Conservation (phyloP, 1,140 invertebrate species). For the Drosophila setifemur region DNA sequence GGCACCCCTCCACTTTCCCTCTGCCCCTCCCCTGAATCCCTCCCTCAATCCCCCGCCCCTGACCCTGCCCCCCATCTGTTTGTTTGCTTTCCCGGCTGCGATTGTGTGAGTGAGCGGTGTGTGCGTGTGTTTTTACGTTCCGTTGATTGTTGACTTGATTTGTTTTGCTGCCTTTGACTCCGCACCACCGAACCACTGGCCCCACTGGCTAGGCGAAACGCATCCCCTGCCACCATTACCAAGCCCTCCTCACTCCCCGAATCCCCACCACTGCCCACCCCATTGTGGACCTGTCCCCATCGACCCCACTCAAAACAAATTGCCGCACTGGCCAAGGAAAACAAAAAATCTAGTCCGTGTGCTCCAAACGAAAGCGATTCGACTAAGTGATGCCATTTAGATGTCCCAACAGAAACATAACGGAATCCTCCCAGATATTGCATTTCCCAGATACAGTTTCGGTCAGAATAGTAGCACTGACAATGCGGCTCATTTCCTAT, state of each 20-base stretch:
- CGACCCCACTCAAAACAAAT: constrained; percentile 79
- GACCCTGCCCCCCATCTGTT: background rate
- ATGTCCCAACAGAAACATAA: background rate
- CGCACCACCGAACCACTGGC: constrained; percentile 9
- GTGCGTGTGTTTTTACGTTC: constrained; percentile 47
- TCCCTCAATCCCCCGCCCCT: background rate
- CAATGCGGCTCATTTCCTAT: too few species aligned
- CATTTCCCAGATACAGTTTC: background rate
- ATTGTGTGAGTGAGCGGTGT: constrained; percentile 31
- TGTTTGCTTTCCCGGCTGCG: constrained; percentile 13
- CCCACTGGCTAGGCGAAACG: constrained; percentile 9
- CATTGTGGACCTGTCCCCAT: constrained; percentile 29
- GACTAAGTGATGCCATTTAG: constrained; percentile 44
- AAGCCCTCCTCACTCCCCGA: background rate
- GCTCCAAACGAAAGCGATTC: constrained; percentile 36
- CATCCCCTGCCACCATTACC: background rate
- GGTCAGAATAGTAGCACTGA: too few species aligned
- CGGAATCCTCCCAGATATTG: background rate
- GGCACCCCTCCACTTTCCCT: background rate
- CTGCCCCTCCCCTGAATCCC: background rate
- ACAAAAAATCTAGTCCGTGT: constrained; percentile 22
- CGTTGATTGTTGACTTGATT: constrained; percentile 82
- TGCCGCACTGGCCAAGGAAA: constrained; percentile 58
- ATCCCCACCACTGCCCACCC: background rate
- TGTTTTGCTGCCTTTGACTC: constrained; percentile 76